Evolutionary conservation across 2,797 vertebrate genomes (phyloP).

Genomic region (Anguilla obscura): DNA sequence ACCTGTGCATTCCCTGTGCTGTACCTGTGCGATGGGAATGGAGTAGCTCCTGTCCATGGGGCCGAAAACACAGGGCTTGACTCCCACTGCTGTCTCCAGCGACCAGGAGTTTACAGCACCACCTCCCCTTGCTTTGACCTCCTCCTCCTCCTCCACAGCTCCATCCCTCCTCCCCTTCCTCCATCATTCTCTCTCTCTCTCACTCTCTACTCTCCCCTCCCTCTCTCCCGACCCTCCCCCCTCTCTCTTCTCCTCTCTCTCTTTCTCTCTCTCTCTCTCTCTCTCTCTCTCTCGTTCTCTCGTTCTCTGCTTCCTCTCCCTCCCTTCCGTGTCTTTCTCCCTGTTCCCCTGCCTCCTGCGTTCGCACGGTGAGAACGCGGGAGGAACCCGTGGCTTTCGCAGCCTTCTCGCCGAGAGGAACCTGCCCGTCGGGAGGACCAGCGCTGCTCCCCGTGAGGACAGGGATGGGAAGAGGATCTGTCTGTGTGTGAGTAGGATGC

Average conservation of each 20-base stretch:
- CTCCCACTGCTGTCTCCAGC: neutral
- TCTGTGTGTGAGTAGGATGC: constrained; percentile 9
- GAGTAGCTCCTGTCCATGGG: neutral
- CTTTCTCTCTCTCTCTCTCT: neutral
- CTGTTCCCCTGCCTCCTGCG: neutral
- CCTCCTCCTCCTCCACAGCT: neutral
- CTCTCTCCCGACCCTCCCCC: neutral
- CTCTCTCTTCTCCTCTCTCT: neutral
- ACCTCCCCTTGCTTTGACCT: neutral
- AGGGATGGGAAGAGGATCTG: neutral
- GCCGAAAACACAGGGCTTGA: neutral
- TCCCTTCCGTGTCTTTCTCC: neutral
- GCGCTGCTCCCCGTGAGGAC: neutral
- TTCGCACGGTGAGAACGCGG: neutral
- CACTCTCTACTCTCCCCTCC: neutral
- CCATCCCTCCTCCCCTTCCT: neutral
- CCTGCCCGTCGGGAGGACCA: neutral
- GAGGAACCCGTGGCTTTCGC: neutral
- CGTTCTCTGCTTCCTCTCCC: neutral
- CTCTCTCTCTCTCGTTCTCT: neutral
- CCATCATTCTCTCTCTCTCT: neutral
- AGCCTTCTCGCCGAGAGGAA: neutral
- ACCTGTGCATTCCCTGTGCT: neutral
- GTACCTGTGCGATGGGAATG: neutral
- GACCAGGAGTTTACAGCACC: neutral